phyloP scores from a whole-genome alignment of 2,113 vertebrate species.

The Caretta caretta region DNA sequence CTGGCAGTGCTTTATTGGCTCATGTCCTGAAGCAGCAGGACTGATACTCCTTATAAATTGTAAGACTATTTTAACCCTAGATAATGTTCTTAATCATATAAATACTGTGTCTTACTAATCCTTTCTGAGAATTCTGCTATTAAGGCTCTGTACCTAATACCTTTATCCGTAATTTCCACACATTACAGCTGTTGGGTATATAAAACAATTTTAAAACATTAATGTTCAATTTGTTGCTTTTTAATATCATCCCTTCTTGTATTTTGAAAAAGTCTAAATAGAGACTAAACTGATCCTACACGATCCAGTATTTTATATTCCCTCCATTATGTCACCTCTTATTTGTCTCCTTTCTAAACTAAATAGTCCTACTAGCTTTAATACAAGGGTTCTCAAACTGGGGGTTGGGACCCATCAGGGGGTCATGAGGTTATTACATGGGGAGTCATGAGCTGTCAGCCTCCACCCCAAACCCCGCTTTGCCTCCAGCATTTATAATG shows the following conservation, averaged over 20 bases:
- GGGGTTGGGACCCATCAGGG: too few species aligned
- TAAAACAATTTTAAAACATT: background rate
- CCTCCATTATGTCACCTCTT: background rate
- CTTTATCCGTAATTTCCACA: background rate
- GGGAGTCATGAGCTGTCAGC: too few species aligned
- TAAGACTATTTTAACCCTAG: background rate
- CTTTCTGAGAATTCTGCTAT: background rate
- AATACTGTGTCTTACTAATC: background rate
- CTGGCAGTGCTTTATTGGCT: background rate
- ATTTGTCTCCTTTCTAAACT: background rate
- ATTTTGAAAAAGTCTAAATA: background rate
- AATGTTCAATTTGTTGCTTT: background rate
- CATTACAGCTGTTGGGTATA: background rate
- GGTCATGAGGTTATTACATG: too few species aligned
- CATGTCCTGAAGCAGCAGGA: background rate
- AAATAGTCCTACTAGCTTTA: background rate
- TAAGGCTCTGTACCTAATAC: background rate
- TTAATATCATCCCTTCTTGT: background rate
- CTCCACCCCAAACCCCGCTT: too few species aligned
- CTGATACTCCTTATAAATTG: background rate
- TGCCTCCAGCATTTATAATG: too few species aligned
- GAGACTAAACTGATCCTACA: background rate
- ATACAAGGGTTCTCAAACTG: background rate
- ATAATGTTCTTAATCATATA: background rate
- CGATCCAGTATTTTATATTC: rapidly evolving